phyloP scores from a whole-genome alignment of 1,140 invertebrate genomes.

The Pseudomyrmex flavicornis region DNA sequence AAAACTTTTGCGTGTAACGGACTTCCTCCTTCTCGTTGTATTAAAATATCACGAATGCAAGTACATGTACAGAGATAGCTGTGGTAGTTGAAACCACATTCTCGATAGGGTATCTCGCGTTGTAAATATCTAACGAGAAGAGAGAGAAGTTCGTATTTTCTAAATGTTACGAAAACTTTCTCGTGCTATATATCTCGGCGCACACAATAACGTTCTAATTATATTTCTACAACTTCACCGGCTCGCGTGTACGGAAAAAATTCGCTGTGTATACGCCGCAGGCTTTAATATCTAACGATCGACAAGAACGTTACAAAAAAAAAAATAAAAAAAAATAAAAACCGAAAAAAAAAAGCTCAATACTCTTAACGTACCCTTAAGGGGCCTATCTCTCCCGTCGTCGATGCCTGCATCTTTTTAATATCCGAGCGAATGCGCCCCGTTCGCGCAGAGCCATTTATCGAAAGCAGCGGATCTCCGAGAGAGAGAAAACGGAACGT shows the following conservation, averaged over 20 bases:
- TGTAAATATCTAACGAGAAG: background rate
- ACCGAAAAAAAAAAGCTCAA: background rate
- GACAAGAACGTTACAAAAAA: background rate
- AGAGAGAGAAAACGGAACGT: slow-evolving; percentile 60
- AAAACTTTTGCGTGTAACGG: background rate
- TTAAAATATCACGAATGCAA: too few species aligned
- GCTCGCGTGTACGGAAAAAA: too few species aligned
- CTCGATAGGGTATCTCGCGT: background rate
- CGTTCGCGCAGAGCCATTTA: slow-evolving; percentile 55
- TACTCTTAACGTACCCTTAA: slow-evolving; percentile 21
- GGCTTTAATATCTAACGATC: slow-evolving; percentile 21
- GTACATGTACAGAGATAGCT: background rate
- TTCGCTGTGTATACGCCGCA: too few species aligned
- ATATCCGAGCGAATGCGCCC: slow-evolving; percentile 51
- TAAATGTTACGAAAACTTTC: background rate
- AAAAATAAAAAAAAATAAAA: background rate
- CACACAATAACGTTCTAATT: too few species aligned
- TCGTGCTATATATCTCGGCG: too few species aligned
- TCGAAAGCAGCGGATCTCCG: slow-evolving; percentile 56
- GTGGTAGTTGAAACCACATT: background rate
- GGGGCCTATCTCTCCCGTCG: slow-evolving; percentile 47
- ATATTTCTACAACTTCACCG: too few species aligned
- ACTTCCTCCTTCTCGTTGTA: slow-evolving; percentile 14
- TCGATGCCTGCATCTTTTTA: slow-evolving; percentile 44
- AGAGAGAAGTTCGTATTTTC: background rate